Base-by-base conservation (phyloP, 2,113 vertebrate genomes). In the Barnardius zonarius region DNA sequence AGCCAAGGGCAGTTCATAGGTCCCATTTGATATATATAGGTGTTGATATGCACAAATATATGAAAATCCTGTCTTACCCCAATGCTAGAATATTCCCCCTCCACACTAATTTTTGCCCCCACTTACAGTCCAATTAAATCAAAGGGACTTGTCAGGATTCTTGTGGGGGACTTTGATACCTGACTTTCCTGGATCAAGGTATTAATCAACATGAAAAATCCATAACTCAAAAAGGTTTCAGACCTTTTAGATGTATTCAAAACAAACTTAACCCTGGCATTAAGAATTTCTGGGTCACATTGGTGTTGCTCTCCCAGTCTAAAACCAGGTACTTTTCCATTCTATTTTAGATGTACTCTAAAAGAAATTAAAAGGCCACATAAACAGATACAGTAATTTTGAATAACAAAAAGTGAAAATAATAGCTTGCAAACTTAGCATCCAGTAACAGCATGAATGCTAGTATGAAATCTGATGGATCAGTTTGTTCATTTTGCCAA, bases 401-500 rank as follows among this genome's bases (percentile, higher is more conserved):
- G 55, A 49, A 31, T 41, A 63, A 46, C 16, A 44, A 30, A 59
- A 83, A 31, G 7, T 23, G 11, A 69, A 88, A 75, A 27, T 10
- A 59, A 7, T 27, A 35, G 5, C 18, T 68, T 84, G 46, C 35
- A 28, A 31, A 9, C 6, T 78, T 44, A 68, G 30, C 22, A 80
- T 17, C 18, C 39, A 10, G 9, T 9, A 59, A 31, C 20, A 52
- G 48, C n/a, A 9, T 17, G 22, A 78, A 54, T 8, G 8, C 9
- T 30, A 5, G 27, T 6, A 11, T 17, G 52, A 82, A 66, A 62
- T 82, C 10, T 57, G 77, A 72, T 57, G 68, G 43, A 39, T 96
- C 66, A 96, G 17, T 96, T 94, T 93, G 41, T 76, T 31, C 18
- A 5, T 73, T 95, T 93, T 94, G 77, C 74, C 95, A 92, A 95